A percentile compares a stretch with the other conserved stretches of the same genome.
These are phyloP conservation scores for Loris lydekkerianus DNA, from an alignment of 2,797 vertebrate species.

Conservation along the genomic window DNA sequence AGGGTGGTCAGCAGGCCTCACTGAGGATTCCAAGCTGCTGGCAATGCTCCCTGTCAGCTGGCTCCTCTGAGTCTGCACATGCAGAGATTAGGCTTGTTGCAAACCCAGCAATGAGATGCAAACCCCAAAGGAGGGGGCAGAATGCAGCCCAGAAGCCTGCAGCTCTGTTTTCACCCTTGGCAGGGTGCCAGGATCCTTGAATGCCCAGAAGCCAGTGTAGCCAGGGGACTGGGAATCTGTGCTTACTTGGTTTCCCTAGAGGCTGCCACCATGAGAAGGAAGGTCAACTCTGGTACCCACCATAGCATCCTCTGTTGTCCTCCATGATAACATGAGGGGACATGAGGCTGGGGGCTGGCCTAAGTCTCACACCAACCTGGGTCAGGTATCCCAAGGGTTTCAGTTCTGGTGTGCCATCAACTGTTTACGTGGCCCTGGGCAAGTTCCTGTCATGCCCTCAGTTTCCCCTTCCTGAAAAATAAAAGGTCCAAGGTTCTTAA, in stretches of 20 bases:
- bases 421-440: not conserved
- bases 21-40: slow-evolving; percentile 45
- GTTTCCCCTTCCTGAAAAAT: slow-evolving; percentile 44
- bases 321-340: not conserved
- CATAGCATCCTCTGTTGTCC: not conserved
- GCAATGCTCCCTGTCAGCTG: slow-evolving; percentile 71
- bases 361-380: not conserved
- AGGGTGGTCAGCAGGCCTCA: not conserved
- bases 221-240: slow-evolving; percentile 14
- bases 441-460: not conserved
- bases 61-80: slow-evolving; percentile 83
- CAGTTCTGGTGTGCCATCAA: not conserved
- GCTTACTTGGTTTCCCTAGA: slow-evolving; percentile 37
- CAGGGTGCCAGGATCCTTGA: slow-evolving; percentile 66
- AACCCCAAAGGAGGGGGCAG: slow-evolving; percentile 56
- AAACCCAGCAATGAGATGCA: slow-evolving; percentile 76
- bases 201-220: not conserved
- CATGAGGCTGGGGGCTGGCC: not conserved
- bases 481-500: not conserved
- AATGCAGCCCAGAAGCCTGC: slow-evolving; percentile 39
- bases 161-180: slow-evolving; percentile 68
- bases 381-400: not conserved
- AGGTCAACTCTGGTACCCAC: not conserved
- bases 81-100: slow-evolving; percentile 79
- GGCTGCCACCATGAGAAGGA: not conserved